Conservation (phyloP, 2,113 vertebrate genomes). For the Halcyon senegalensis region DNA sequence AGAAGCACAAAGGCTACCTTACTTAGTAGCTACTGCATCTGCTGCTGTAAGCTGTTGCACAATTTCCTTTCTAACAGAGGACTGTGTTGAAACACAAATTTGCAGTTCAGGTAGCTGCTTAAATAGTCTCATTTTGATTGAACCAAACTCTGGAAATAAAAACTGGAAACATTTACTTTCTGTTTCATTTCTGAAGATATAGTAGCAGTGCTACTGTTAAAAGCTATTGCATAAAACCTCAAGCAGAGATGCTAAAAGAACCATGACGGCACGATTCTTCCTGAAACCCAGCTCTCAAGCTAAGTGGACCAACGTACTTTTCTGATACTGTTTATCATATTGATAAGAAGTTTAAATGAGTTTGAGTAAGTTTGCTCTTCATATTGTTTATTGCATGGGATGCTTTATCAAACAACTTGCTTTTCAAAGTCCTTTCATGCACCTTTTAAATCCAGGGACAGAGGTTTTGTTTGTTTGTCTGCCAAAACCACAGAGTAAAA, state of each 20-base stretch:
- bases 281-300: not conserved
- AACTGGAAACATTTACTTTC: not conserved
- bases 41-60: not conserved
- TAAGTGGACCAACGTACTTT: not conserved
- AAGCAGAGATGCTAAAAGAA: not conserved
- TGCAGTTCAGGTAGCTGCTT: not conserved
- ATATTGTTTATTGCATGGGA: not conserved
- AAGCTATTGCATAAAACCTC: not conserved
- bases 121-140: not conserved
- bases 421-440: not conserved
- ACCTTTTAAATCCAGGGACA: not conserved
- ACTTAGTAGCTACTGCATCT: not conserved
- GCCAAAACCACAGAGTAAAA: not conserved
- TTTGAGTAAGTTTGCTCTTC: not conserved
- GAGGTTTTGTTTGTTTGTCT: not conserved
- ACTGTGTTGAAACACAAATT: not conserved
- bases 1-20: not conserved
- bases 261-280: not conserved
- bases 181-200: not conserved
- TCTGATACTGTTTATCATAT: not conserved
- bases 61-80: not conserved
- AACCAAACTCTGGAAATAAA: not conserved
- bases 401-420: not conserved
- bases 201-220: not conserved
- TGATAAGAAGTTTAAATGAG: not conserved